Conservation (phyloP, 2,888 invertebrate species). For the Rosalia funebris region DNA sequence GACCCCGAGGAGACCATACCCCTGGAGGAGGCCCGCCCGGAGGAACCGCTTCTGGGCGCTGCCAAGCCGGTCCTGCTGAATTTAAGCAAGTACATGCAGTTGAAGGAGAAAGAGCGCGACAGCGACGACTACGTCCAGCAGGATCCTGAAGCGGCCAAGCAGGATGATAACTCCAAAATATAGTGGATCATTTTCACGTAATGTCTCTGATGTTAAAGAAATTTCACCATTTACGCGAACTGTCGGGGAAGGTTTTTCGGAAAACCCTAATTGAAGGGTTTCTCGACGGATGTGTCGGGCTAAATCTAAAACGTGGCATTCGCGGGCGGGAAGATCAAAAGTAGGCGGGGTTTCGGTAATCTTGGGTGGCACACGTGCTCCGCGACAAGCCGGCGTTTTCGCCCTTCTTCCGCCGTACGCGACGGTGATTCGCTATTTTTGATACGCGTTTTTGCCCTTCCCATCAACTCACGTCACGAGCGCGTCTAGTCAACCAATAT, state of each 20-base stretch:
- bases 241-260: too few species aligned
- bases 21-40: slow-evolving; percentile 58
- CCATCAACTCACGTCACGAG: slow-evolving; percentile 27
- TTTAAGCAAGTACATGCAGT: slow-evolving; percentile 51
- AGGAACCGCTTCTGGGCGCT: slow-evolving; percentile 59
- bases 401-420: neutral
- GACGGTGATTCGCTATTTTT: slow-evolving; percentile 27
- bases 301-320: neutral
- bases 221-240: neutral
- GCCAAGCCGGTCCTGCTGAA: slow-evolving; percentile 51
- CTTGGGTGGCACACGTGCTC: neutral
- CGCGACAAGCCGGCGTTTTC: slow-evolving; percentile 1
- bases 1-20: slow-evolving; percentile 40
- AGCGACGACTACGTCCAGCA: slow-evolving; percentile 36
- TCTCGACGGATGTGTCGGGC: neutral
- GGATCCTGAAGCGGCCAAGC: neutral
- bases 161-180: neutral
- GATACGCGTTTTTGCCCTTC: slow-evolving; percentile 33
- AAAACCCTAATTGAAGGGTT: too few species aligned
- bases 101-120: slow-evolving; percentile 13
- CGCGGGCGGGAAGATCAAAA: neutral
- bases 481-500: slow-evolving; percentile 36
- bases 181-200: neutral
- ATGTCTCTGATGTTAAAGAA: neutral
- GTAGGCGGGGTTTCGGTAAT: neutral